phyloP scores from a whole-genome alignment of 1,140 invertebrate species.

The Akabosia matsudoensis region DNA sequence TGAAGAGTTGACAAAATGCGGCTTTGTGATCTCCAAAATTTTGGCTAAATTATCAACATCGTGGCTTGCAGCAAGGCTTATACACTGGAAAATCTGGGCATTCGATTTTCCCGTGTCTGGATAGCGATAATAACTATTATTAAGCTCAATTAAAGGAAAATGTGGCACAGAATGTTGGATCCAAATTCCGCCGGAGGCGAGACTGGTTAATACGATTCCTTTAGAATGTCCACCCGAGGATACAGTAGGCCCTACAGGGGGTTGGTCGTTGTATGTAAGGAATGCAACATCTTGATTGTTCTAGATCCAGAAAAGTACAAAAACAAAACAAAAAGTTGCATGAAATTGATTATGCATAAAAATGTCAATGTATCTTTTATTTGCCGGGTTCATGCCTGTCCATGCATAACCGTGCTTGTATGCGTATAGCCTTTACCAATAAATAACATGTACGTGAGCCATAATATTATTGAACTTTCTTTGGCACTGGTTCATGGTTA shows the following conservation, averaged over 20 bases:
- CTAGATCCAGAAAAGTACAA: too few species aligned
- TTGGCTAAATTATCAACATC: conserved; percentile 57
- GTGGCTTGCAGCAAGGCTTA: conserved; percentile 64
- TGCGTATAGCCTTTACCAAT: too few species aligned
- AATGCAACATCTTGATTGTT: conserved; percentile 50
- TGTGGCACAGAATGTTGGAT: conserved; percentile 85
- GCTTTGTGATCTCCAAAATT: conserved; percentile 36
- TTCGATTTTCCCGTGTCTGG: conserved; percentile 67
- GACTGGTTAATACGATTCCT: conserved; percentile 69
- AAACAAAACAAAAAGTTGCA: not conserved
- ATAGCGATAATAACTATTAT: conserved; percentile 62
- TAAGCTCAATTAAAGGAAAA: conserved; percentile 63
- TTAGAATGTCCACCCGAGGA: conserved; percentile 73
- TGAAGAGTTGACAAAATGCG: conserved; percentile 33
- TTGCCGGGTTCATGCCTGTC: too few species aligned
- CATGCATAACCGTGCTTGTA: too few species aligned
- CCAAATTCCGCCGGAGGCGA: conserved; percentile 70
- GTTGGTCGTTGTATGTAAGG: conserved; percentile 80
- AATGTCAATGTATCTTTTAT: not conserved
- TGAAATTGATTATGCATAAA: not conserved
- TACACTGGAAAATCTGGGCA: conserved; percentile 84
- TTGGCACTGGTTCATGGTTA: too few species aligned
- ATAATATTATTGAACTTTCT: too few species aligned
- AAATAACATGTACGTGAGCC: too few species aligned
- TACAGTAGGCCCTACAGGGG: conserved; percentile 59